phyloP scores from a whole-genome alignment of 1,140 invertebrate genomes.

The Neotoxoptera formosana region DNA sequence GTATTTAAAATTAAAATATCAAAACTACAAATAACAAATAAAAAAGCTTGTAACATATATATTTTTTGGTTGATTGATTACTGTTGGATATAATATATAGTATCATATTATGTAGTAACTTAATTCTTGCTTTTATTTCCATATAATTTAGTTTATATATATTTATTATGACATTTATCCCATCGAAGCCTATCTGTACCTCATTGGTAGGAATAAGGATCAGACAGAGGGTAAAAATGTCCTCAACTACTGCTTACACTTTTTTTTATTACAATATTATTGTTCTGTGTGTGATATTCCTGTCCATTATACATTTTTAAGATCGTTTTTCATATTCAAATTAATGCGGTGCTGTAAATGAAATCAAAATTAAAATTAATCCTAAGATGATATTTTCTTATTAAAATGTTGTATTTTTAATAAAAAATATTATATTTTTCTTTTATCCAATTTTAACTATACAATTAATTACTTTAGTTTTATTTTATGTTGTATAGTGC shows the following conservation, averaged over 20 bases:
- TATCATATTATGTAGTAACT: too few species aligned
- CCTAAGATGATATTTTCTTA: background rate
- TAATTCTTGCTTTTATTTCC: background rate
- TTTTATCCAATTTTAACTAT: background rate
- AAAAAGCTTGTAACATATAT: background rate
- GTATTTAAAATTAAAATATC: background rate
- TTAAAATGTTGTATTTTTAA: background rate
- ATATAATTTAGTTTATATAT: background rate
- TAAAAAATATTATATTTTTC: too few species aligned
- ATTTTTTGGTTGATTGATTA: background rate
- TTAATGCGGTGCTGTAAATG: background rate
- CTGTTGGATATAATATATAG: background rate
- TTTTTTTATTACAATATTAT: background rate
- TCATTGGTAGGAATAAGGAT: background rate
- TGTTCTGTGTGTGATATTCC: background rate
- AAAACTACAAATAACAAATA: background rate
- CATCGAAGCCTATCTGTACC: background rate
- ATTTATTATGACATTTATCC: background rate
- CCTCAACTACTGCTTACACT: background rate
- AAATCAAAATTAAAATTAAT: background rate
- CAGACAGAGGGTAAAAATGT: background rate
- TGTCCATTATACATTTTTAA: background rate
- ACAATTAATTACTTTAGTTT: background rate
- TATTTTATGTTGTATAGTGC: background rate
- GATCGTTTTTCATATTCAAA: background rate